These are phyloP conservation scores for Nyctibius grandis DNA, from an alignment of 2,797 vertebrate genomes.

Conservation along the genomic window DNA sequence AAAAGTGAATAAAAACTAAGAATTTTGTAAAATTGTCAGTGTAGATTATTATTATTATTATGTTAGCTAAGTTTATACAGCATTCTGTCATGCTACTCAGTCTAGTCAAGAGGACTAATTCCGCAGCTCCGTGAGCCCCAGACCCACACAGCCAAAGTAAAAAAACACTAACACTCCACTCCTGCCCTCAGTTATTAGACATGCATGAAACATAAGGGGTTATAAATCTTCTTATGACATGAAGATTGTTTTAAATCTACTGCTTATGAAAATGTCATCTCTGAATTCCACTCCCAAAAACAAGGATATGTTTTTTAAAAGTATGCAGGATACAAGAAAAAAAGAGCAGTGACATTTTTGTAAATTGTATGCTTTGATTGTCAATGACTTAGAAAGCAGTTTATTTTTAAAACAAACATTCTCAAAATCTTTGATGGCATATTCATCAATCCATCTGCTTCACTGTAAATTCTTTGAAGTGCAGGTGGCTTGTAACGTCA, in stretches of 20 bases:
- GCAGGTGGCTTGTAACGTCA: constrained; percentile 68
- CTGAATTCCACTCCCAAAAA: neutral
- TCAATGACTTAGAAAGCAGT: constrained; percentile 32
- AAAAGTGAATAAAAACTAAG: neutral
- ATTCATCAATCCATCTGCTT: constrained; percentile 73
- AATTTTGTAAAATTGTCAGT: neutral
- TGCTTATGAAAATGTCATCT: neutral
- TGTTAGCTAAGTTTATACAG: neutral
- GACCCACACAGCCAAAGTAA: neutral
- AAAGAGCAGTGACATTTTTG: constrained; percentile 16
- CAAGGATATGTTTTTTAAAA: neutral
- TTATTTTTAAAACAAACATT: constrained; percentile 74
- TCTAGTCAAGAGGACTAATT: neutral
- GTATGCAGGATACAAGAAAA: neutral
- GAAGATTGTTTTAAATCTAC: neutral
- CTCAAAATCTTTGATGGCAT: constrained; percentile 60
- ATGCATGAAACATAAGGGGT: neutral
- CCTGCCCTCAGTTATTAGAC: neutral
- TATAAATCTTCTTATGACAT: neutral
- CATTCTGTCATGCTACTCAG: neutral
- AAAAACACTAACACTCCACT: neutral
- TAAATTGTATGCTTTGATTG: constrained; percentile 12
- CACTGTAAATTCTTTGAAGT: constrained; percentile 62
- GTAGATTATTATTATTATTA: neutral
- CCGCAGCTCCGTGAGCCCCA: neutral